Evolutionary conservation across 1,140 invertebrate species (phyloP).

Genomic region (Adoxophyes honmai): DNA sequence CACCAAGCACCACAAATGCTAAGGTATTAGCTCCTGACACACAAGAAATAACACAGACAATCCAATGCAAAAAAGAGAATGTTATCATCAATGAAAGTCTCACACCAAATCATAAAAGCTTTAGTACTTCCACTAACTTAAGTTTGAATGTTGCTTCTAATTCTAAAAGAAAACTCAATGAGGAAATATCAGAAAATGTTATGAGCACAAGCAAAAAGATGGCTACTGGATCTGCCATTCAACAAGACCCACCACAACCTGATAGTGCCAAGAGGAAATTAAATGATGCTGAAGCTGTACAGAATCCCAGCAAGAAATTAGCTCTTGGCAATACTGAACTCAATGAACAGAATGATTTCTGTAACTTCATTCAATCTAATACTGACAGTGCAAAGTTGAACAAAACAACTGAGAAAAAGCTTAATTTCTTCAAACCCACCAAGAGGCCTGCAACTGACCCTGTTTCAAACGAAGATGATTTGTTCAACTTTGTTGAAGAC

Average conservation of each 20-base stretch:
- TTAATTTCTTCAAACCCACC: slow-evolving; percentile 54
- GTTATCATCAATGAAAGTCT: slow-evolving; percentile 60
- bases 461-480: slow-evolving; percentile 41
- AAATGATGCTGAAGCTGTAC: slow-evolving; percentile 26
- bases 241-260: slow-evolving; percentile 12
- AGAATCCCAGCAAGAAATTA: slow-evolving; percentile 48
- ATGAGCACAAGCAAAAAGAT: slow-evolving; percentile 41
- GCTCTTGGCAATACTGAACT: slow-evolving; percentile 32
- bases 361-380: slow-evolving; percentile 46
- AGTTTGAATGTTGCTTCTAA: slow-evolving; percentile 21
- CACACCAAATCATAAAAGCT: slow-evolving; percentile 22
- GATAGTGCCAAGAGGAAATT: slow-evolving; percentile 42
- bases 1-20: slow-evolving; percentile 23
- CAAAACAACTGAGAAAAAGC: slow-evolving; percentile 35
- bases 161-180: slow-evolving; percentile 51
- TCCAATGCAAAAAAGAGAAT: slow-evolving; percentile 40
- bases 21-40: slow-evolving; percentile 57
- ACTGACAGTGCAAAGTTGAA: slow-evolving; percentile 21
- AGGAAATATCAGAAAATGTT: slow-evolving; percentile 27
- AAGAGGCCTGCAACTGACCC: slow-evolving; percentile 43
- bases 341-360: slow-evolving; percentile 34
- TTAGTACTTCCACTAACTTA: background rate
- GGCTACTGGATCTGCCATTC: slow-evolving; percentile 20
- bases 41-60: slow-evolving; percentile 35
- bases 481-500: slow-evolving; percentile 57